These are phyloP conservation scores for Tarsius wallacei DNA, from an alignment of 2,797 vertebrate species.

Conservation along the genomic window DNA sequence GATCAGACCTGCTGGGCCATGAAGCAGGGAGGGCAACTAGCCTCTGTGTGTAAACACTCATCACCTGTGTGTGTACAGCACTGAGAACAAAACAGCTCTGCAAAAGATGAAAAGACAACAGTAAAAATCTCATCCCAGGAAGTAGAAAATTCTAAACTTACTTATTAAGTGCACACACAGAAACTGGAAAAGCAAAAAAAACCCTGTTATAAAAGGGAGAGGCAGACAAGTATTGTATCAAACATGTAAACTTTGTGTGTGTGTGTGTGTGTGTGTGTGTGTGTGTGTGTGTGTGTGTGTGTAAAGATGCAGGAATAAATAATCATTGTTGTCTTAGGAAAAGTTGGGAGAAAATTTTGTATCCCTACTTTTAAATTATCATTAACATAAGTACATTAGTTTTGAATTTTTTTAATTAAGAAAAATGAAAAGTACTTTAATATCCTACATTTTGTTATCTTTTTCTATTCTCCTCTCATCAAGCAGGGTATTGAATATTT, in stretches of 20 bases:
- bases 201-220: neutral
- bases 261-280: too few species aligned
- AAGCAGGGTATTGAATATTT: neutral
- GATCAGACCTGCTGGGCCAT: neutral
- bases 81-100: neutral
- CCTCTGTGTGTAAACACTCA: neutral
- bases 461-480: neutral
- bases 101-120: neutral
- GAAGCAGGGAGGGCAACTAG: neutral
- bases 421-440: neutral
- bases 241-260: neutral
- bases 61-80: rapidly evolving
- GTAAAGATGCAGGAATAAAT: neutral
- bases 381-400: neutral
- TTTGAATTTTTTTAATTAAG: neutral
- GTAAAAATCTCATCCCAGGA: neutral
- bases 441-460: neutral
- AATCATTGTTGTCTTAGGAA: neutral
- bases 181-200: neutral
- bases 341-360: neutral
- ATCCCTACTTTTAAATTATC: neutral
- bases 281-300: too few species aligned
- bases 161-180: neutral
- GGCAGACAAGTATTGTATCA: neutral
- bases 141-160: neutral